Conservation (phyloP, 2,797 vertebrate species). For the Dryobates pubescens region DNA sequence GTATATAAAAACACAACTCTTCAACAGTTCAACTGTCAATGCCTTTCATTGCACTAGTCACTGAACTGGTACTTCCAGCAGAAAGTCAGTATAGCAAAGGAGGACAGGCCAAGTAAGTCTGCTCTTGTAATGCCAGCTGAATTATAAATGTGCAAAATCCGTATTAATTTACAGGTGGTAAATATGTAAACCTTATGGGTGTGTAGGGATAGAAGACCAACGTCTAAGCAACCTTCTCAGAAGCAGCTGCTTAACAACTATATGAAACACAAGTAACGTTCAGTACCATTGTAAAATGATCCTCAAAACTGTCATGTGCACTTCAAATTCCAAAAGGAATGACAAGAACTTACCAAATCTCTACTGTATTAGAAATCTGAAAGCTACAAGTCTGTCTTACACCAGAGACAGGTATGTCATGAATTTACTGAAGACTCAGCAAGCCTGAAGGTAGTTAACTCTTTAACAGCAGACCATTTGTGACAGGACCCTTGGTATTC, state of each 20-base stretch:
- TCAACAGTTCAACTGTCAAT: background rate
- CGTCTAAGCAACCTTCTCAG: background rate
- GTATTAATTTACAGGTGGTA: background rate
- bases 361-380: background rate
- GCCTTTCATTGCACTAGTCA: background rate
- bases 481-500: background rate
- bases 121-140: background rate
- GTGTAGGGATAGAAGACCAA: background rate
- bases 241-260: background rate
- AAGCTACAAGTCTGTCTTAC: background rate
- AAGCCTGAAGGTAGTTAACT: background rate
- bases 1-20: background rate
- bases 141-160: background rate
- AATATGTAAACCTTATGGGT: background rate
- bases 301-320: background rate
- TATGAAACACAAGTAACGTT: background rate
- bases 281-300: rapidly evolving
- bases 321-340: background rate
- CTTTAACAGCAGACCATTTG: background rate
- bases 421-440: background rate
- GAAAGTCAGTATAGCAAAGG: background rate
- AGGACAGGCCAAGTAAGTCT: background rate
- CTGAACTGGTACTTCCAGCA: background rate
- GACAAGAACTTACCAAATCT: background rate
- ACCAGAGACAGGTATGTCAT: background rate